phyloP scores from a whole-genome alignment of 2,797 vertebrate species.

The Ataeniobius toweri region DNA sequence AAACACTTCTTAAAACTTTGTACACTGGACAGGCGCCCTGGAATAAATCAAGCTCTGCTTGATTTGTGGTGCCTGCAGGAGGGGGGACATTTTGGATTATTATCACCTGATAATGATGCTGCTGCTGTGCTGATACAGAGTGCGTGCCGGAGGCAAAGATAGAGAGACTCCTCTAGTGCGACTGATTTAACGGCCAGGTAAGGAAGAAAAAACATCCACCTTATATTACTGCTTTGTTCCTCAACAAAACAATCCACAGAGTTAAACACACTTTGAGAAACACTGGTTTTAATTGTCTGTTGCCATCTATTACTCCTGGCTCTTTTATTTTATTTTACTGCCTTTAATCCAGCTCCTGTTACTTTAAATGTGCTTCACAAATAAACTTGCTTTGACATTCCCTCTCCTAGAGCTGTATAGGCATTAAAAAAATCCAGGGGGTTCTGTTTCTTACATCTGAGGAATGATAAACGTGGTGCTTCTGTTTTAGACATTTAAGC shows the following conservation, averaged over 20 bases:
- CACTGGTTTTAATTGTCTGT: not conserved
- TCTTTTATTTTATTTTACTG: not conserved
- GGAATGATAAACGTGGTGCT: constrained; percentile 52
- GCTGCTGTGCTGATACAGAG: constrained; percentile 56
- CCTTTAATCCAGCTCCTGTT: not conserved
- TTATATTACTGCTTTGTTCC: not conserved
- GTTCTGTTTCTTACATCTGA: constrained; percentile 71
- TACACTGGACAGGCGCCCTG: constrained; percentile 74
- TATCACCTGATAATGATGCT: constrained; percentile 61
- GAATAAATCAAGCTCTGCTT: constrained; percentile 63
- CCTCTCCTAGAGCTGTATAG: constrained; percentile 19
- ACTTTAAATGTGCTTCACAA: not conserved
- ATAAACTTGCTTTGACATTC: not conserved
- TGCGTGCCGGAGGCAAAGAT: constrained; percentile 44
- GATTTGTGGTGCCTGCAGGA: constrained; percentile 25
- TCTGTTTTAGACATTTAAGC: constrained; percentile 77
- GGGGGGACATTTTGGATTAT: constrained; percentile 57
- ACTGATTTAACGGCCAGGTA: constrained; percentile 70
- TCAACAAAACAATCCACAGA: not conserved
- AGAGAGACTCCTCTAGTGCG: constrained; percentile 37
- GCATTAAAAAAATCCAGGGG: not conserved
- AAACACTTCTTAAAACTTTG: constrained; percentile 67
- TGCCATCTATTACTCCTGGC: not conserved
- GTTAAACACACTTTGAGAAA: no score
- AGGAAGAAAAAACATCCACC: constrained; percentile 29